Evolutionary conservation across 2,888 invertebrate genomes (phyloP), one percentile per base, ranked within the genome.

Genomic region (Drosophila mercatorum): DNA sequence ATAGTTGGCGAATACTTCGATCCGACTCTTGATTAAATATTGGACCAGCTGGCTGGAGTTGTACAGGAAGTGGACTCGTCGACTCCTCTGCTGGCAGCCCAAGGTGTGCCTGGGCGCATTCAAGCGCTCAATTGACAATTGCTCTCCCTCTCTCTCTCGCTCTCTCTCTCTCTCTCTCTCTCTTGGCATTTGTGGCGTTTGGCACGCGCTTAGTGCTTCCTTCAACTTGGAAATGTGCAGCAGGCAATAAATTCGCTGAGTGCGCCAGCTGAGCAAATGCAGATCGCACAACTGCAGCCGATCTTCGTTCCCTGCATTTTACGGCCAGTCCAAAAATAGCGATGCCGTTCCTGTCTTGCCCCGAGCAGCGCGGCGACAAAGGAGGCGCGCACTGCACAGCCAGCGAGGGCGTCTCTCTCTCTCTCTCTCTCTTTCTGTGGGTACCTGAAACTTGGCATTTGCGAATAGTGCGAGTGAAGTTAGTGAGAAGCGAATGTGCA

Each of bases 201-300:
- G 81, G 71, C 77, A 81, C 85, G 72, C 76, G 86, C 79, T 75
- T 65, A 75, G 71, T 72, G 76, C 68, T 77, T 86, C 72, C 89
- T 75, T 81, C 80, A 76, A 78, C 78, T 73, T 87, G 80, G 68
- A 68, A 68, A 43, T 34, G 62, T 62, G 58, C 36, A 31, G 61
- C 40, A 22, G 63, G 59, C 75, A 59, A 74, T 75, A 78, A 75
- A 78, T 78, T 74, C 53, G 56, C 60, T 38, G 52, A 44, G 38
- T 43, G 70, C 43, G 51, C 47, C 75, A 72, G 61, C 76, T 76
- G 55, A 71, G 75, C 72, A 65, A 72, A 65, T 65, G 68, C 46
- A 43, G 65, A 63, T 74, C 40, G 53, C 46, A 36, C 47, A 71
- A 67, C 57, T 67, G 67, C 22, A 34, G 55, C 62, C 59, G 65